Conservation (phyloP, 1,140 invertebrate genomes). For the Macrostomum lignano region DNA sequence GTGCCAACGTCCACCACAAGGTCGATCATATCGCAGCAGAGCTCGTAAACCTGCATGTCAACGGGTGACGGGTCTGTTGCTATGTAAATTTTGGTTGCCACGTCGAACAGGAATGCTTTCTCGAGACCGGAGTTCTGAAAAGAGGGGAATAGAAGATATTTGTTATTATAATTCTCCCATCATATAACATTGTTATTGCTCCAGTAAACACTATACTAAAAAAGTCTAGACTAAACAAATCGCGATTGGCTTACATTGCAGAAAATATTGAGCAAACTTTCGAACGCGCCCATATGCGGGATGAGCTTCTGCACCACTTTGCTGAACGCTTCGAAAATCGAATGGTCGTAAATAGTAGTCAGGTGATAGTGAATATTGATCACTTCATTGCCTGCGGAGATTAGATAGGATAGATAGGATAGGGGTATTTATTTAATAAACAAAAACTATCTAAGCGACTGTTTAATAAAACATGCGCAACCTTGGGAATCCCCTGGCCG, state of each 20-base stretch:
- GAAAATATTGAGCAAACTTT: constrained; percentile 92
- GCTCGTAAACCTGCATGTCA: constrained; percentile 97
- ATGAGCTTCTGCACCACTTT: constrained; percentile 98
- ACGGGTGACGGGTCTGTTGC: constrained; percentile 91
- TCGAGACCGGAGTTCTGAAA: constrained; percentile 70
- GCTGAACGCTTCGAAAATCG: constrained; percentile 97
- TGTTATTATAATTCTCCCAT: constrained; percentile 1
- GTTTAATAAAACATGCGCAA: too few species aligned
- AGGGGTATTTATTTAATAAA: too few species aligned
- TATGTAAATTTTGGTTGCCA: constrained; percentile 94
- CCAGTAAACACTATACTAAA: too few species aligned
- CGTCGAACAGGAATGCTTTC: constrained; percentile 90
- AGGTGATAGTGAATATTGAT: too few species aligned
- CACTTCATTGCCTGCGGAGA: too few species aligned
- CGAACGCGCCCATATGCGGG: constrained; percentile 73
- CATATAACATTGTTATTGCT: too few species aligned
- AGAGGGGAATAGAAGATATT: constrained; percentile 7
- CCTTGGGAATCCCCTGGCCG: too few species aligned
- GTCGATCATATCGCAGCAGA: constrained; percentile 99
- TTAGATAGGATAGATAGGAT: too few species aligned
- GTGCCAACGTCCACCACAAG: constrained; percentile 91
- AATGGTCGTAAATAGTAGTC: constrained; percentile 96
- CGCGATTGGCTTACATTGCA: constrained; percentile 51
- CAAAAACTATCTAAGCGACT: too few species aligned
- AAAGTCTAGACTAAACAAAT: constrained; percentile 2